These are phyloP conservation scores for Smittia aterrima DNA, from an alignment of 2,888 invertebrate species.

Conservation along the genomic window DNA sequence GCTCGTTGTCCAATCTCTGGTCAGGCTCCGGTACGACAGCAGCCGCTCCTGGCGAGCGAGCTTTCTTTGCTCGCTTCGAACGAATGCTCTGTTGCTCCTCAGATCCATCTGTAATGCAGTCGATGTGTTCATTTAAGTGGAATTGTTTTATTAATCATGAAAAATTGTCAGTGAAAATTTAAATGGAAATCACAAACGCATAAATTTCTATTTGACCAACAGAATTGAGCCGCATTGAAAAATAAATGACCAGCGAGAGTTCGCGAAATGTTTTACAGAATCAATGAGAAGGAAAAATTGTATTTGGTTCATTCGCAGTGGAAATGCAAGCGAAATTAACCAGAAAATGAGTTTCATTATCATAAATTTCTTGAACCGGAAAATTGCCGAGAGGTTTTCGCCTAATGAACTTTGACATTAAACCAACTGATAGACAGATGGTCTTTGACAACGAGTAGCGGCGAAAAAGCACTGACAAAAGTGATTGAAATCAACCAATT, in stretches of 20 bases:
- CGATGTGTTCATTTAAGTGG: background rate
- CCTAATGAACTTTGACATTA: no score
- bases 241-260: conserved; percentile 11
- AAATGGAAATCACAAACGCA: conserved; percentile 10
- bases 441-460: background rate
- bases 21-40: conserved; percentile 54
- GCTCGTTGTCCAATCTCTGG: conserved; percentile 54
- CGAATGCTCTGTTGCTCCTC: conserved; percentile 51
- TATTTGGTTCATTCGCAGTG: background rate
- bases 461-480: background rate
- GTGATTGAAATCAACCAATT: conserved; percentile 5
- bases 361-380: no score
- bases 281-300: background rate
- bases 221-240: background rate
- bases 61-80: conserved; percentile 61
- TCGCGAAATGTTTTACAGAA: background rate
- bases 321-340: no score
- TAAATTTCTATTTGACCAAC: conserved; percentile 13
- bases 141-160: conserved; percentile 1
- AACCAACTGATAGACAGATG: background rate
- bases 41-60: conserved; percentile 58
- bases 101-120: conserved; percentile 17
- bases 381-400: no score
- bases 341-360: no score
- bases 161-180: background rate